A percentile compares a stretch with the other conserved stretches of the same genome.
These are phyloP conservation scores for Conus canariensis DNA, from an alignment of 2,888 invertebrate genomes.

Conservation along the genomic window DNA sequence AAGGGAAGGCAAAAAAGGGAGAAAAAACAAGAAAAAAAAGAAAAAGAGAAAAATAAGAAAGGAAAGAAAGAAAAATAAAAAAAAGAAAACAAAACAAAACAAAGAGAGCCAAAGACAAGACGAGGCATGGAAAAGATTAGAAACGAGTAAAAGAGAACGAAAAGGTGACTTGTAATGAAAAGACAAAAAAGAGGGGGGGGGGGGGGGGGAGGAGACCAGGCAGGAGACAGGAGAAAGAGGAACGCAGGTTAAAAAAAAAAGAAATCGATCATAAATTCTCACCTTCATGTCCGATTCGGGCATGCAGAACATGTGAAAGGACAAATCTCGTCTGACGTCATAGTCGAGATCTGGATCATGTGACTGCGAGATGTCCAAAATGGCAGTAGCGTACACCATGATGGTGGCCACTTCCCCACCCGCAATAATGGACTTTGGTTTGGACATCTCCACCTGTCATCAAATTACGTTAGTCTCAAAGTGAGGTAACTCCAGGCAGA, in stretches of 20 bases:
- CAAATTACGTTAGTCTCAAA: background rate
- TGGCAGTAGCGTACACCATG: constrained; percentile 65
- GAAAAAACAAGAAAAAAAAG: too few species aligned
- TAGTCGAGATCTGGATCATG: constrained; percentile 66
- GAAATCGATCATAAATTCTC: background rate
- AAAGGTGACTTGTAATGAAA: too few species aligned
- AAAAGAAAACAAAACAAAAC: too few species aligned
- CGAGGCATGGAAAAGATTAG: too few species aligned
- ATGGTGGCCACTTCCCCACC: constrained; percentile 63
- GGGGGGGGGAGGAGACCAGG: too few species aligned
- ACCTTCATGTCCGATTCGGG: constrained; percentile 55
- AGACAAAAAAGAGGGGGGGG: background rate
- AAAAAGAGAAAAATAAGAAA: too few species aligned
- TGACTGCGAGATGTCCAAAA: constrained; percentile 64
- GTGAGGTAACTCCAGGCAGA: background rate
- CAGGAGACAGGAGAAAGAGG: background rate
- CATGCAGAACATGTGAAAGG: constrained; percentile 69
- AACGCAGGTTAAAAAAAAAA: background rate
- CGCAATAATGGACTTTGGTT: constrained; percentile 64
- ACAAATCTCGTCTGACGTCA: constrained; percentile 65
- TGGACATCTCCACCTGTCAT: constrained; percentile 59
- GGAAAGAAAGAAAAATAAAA: too few species aligned
- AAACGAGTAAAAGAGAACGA: too few species aligned
- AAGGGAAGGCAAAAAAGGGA: background rate
- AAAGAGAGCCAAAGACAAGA: too few species aligned